Evolutionary conservation across 23 tunicate genomes (phyloP).

Genomic region (Oikopleura albicans): DNA sequence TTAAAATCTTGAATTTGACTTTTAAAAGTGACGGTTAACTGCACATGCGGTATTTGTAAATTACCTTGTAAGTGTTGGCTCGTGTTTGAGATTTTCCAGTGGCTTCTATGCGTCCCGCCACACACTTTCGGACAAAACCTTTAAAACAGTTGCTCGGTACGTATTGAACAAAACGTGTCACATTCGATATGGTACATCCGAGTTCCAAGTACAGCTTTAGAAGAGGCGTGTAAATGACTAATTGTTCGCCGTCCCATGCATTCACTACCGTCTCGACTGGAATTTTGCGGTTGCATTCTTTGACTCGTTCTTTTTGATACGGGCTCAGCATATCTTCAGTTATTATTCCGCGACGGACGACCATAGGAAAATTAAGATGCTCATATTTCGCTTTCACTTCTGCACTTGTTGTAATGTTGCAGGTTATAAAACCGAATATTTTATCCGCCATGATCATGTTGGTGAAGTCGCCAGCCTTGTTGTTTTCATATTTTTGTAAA

Average conservation of each 20-base stretch:
- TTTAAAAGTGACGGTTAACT: too few species aligned
- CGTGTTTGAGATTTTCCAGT: too few species aligned
- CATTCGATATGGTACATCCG: neutral
- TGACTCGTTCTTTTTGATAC: neutral
- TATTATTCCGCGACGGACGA: neutral
- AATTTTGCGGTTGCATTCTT: neutral
- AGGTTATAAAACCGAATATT: neutral
- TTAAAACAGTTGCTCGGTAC: too few species aligned
- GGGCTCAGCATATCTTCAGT: neutral
- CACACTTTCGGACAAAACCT: too few species aligned
- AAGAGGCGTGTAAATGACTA: neutral
- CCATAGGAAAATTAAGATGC: neutral
- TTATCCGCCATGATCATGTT: neutral
- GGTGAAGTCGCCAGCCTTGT: too few species aligned
- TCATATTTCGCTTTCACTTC: neutral
- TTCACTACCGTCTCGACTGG: neutral
- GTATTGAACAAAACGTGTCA: neutral
- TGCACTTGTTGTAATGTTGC: neutral
- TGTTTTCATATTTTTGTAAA: too few species aligned
- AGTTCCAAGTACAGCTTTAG: neutral
- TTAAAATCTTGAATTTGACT: too few species aligned
- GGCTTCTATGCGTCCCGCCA: too few species aligned
- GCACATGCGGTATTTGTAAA: too few species aligned
- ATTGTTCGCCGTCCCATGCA: neutral
- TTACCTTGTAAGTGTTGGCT: too few species aligned